phyloP scores from a whole-genome alignment of 2,888 invertebrate species.

The Dynastes hyllus region DNA sequence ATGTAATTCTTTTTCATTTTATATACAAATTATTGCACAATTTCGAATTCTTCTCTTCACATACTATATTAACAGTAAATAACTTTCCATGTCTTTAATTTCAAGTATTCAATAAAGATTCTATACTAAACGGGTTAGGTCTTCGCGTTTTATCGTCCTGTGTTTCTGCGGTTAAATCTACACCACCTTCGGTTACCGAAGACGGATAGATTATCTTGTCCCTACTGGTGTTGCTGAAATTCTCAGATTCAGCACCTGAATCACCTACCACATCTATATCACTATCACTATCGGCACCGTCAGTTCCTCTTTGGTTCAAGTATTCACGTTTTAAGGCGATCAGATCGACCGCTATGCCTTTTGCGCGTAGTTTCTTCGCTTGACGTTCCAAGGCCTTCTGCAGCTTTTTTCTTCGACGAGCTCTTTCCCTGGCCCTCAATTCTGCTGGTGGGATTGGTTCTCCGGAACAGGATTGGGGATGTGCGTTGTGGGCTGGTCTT shows the following conservation, averaged over 20 bases:
- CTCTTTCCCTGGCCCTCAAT: constrained; percentile 88
- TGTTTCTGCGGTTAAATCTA: constrained; percentile 72
- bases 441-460: constrained; percentile 97
- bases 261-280: constrained; percentile 91
- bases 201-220: constrained; percentile 66
- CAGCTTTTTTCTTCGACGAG: constrained; percentile 91
- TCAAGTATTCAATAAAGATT: constrained; percentile 83
- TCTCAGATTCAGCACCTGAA: constrained; percentile 83
- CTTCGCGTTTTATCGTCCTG: constrained; percentile 73
- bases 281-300: constrained; percentile 70
- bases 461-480: constrained; percentile 97
- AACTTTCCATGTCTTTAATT: background rate
- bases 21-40: constrained; percentile 48
- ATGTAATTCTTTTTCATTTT: constrained; percentile 19
- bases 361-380: constrained; percentile 92
- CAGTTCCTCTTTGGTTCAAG: constrained; percentile 77
- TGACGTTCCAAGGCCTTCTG: constrained; percentile 93
- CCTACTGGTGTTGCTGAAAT: constrained; percentile 74
- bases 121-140: constrained; percentile 92
- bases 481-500: constrained; percentile 98
- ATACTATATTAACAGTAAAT: constrained; percentile 12
- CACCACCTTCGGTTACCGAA: constrained; percentile 65
- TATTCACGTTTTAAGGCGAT: constrained; percentile 90
- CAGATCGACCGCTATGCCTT: constrained; percentile 91
- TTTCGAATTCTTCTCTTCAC: constrained; percentile 19